Percentiles rank a stretch among this genome's conserved stretches.
phyloP scores from a whole-genome alignment of 2,113 vertebrate genomes.

The Mastomys coucha region DNA sequence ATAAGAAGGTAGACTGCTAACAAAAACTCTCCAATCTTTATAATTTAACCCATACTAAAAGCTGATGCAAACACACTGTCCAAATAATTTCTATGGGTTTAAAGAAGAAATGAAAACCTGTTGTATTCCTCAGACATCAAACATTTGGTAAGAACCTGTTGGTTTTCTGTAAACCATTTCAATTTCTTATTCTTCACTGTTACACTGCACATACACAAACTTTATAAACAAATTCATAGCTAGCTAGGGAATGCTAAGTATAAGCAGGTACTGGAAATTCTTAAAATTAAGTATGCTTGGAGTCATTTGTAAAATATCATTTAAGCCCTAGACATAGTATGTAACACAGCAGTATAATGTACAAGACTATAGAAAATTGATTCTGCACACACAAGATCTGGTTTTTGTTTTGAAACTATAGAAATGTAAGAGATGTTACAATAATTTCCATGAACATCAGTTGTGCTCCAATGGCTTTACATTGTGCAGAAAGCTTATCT shows the following conservation, averaged over 20 bases:
- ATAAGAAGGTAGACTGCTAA: not conserved
- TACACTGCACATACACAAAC: not conserved
- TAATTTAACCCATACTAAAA: slow-evolving; percentile 64
- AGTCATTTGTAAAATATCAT: not conserved
- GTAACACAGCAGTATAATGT: not conserved
- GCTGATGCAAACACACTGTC: slow-evolving; percentile 16
- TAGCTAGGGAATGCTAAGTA: not conserved
- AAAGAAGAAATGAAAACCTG: slow-evolving; percentile 27
- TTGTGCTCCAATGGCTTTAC: slow-evolving; percentile 55
- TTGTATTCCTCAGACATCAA: not conserved
- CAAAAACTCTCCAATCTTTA: slow-evolving; percentile 18
- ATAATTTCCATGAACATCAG: slow-evolving; percentile 33
- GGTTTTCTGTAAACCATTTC: slow-evolving; percentile 25
- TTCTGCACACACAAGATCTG: not conserved
- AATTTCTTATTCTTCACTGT: slow-evolving; percentile 55
- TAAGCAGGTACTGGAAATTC: not conserved
- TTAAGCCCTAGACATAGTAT: not conserved
- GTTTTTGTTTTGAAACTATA: slow-evolving; percentile 51
- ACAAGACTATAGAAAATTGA: not conserved
- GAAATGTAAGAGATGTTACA: slow-evolving; percentile 43
- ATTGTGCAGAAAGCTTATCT: slow-evolving; percentile 51
- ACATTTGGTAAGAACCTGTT: not conserved
- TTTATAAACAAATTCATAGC: not conserved
- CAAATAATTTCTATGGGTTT: slow-evolving; percentile 38
- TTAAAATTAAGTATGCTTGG: slow-evolving; percentile 21